These are phyloP conservation scores for Phaonia tiefii DNA, from an alignment of 2,888 invertebrate species.

Conservation along the genomic window DNA sequence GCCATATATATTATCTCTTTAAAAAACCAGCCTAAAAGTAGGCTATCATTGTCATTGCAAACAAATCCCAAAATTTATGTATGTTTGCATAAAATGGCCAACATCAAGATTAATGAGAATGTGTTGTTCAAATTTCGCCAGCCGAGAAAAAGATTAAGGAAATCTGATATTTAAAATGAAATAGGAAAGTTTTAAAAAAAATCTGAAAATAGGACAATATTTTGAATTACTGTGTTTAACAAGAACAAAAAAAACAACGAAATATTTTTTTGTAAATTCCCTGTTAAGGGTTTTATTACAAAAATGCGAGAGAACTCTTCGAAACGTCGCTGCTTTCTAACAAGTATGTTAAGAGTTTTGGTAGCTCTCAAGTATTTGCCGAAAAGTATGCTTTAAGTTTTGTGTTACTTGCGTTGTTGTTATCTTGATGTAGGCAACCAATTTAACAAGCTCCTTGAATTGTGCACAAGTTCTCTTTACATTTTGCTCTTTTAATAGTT, in stretches of 20 bases:
- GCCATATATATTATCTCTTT: conserved; percentile 13
- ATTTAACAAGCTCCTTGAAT: neutral
- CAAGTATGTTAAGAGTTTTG: conserved; percentile 25
- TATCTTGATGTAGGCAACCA: neutral
- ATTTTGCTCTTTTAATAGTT: conserved; percentile 29
- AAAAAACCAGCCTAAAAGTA: neutral
- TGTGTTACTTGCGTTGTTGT: neutral
- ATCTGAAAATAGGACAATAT: too few species aligned
- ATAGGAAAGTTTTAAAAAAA: too few species aligned
- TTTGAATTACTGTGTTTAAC: too few species aligned
- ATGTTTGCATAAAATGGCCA: too few species aligned
- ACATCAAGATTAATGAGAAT: conserved; percentile 10
- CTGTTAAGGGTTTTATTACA: too few species aligned
- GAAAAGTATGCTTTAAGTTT: neutral
- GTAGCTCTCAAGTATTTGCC: neutral
- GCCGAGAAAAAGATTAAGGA: neutral
- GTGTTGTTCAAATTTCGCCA: neutral
- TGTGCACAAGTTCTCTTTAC: neutral
- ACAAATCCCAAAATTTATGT: too few species aligned
- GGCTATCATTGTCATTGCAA: conserved; percentile 15
- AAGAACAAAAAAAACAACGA: neutral
- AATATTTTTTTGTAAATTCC: too few species aligned
- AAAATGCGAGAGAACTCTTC: too few species aligned
- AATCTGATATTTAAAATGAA: too few species aligned
- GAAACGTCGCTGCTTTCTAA: too few species aligned